These are phyloP conservation scores for Sebastes variabilis DNA, from an alignment of 2,797 vertebrate genomes.

Conservation along the genomic window DNA sequence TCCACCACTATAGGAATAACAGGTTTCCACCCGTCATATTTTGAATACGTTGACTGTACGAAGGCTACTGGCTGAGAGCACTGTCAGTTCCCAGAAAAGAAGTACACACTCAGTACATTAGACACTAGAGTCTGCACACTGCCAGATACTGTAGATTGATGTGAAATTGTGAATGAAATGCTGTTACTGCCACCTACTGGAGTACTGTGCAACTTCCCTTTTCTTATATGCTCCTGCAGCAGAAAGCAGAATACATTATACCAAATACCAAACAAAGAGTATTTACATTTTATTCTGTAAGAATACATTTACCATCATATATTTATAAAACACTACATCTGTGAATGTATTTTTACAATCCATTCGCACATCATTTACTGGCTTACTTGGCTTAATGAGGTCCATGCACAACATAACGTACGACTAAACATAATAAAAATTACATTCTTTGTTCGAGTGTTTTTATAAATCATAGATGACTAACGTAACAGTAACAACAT, in stretches of 20 bases:
- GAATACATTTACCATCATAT: not conserved
- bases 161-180: constrained; percentile 43
- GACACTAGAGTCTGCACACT: not conserved
- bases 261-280: not conserved
- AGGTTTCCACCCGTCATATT: not conserved
- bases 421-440: constrained; percentile 1
- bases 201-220: not conserved
- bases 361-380: not conserved
- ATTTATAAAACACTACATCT: not conserved
- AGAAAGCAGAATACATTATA: not conserved
- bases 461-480: not conserved
- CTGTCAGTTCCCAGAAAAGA: constrained; percentile 17
- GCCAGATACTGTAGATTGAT: constrained; percentile 12
- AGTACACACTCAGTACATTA: not conserved
- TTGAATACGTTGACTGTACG: not conserved
- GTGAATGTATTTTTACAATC: not conserved
- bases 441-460: constrained; percentile 18
- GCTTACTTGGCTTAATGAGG: constrained; percentile 3
- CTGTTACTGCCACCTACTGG: constrained; percentile 69
- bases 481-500: not conserved
- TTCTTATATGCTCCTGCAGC: not conserved
- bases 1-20: not conserved
- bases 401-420: constrained; percentile 26
- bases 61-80: not conserved
- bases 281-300: constrained; percentile 39